Base-by-base conservation (phyloP, 2,797 vertebrate genomes). In the Tarsius wallacei region DNA sequence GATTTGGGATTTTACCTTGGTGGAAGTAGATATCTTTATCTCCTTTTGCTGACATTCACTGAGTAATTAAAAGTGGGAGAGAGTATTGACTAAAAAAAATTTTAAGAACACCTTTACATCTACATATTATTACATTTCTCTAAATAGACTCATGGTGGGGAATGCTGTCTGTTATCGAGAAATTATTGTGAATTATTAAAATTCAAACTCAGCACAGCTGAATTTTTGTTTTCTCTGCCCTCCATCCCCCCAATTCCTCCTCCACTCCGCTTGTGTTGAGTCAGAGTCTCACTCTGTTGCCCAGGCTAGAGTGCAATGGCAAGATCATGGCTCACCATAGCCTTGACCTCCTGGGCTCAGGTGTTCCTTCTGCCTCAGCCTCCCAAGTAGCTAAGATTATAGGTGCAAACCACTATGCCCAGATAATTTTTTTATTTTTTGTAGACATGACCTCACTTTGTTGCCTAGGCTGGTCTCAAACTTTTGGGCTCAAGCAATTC, bases 171-270 rank as follows among this genome's bases (percentile, higher is more conserved):
- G 0, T 97, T 68, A 47, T 33, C 49, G 78, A 91, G 36, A 89
- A 90, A 73, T 93, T 82, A 66, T 36, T 64, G 22, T 47, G 57
- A 63, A 77, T 78, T 77, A 84, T 70, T 55, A 33, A 64, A 92
- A 77, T 70, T 86, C 47, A 94, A 87, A 87, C 5, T 74, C 59
- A 78, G 87, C 53, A 84, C 15, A 55, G 66, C 36, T 94, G 55
- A 59, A 42, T 42, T 70, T 95, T 95, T 90, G 77, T 93, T 97
- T 83, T 89, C 26, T 82, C 47, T 42, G 42, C 42, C 42, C 42
- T 42, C 42, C 42, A 42, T 42, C 42, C 42, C 42, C 42, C 5
- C 42, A 42, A 42, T 42, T 42, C 42, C 4, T 6, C 42, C 42
- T 42, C 42, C 42, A 42, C 42, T 42, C 42, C 4, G 42, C 42